Evolutionary conservation across 2,888 invertebrate genomes (phyloP).

Genomic region (Norana najaformis): DNA sequence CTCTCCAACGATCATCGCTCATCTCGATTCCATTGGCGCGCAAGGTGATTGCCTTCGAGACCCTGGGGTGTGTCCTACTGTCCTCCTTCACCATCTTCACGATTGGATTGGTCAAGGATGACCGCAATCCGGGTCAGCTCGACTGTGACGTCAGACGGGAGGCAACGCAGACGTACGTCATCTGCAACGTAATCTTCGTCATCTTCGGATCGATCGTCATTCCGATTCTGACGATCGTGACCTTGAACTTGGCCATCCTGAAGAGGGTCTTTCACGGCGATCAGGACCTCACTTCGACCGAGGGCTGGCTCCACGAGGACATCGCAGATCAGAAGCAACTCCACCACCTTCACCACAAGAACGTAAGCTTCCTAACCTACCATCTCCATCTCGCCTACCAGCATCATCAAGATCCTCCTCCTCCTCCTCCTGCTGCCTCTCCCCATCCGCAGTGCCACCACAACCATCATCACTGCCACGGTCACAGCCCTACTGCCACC

Average conservation of each 20-base stretch:
- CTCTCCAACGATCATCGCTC: constrained; percentile 34
- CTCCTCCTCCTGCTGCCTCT: not conserved
- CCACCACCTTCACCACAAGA: not conserved
- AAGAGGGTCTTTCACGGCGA: constrained; percentile 27
- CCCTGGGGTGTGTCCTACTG: constrained; percentile 24
- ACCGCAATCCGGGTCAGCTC: not conserved
- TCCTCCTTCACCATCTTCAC: constrained; percentile 38
- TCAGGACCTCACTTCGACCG: constrained; percentile 10
- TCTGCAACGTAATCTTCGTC: constrained; percentile 36
- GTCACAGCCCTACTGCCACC: not conserved
- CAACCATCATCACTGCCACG: not conserved
- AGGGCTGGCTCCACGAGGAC: no score
- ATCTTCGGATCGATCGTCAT: constrained; percentile 39
- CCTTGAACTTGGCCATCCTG: constrained; percentile 38
- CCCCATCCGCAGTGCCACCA: not conserved
- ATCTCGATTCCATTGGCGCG: constrained; percentile 31
- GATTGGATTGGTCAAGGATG: constrained; percentile 32
- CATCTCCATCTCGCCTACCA: not conserved
- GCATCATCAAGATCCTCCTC: not conserved
- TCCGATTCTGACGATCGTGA: constrained; percentile 35
- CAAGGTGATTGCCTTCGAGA: constrained; percentile 30
- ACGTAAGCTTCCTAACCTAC: not conserved
- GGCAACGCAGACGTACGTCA: constrained; percentile 24
- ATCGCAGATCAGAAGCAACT: no score
- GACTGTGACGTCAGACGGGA: constrained; percentile 35